Evolutionary conservation across 23 tunicate species (phyloP).

Genomic region (Corella eumyota): DNA sequence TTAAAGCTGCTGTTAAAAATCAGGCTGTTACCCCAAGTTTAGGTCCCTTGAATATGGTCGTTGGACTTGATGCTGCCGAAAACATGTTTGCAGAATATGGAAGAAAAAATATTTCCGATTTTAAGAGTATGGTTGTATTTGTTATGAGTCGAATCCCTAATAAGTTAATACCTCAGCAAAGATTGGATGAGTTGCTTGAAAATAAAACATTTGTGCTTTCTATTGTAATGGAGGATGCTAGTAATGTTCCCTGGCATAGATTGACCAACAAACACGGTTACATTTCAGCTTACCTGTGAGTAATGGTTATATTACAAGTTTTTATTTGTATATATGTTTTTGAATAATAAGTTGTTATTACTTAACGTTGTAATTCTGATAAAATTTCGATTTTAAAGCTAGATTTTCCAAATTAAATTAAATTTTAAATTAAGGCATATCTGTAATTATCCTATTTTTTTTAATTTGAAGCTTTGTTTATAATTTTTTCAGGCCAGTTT

Average conservation of each 20-base stretch:
- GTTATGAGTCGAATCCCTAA: slow-evolving; percentile 15
- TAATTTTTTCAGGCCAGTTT: slow-evolving; percentile 32
- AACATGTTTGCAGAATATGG: slow-evolving; percentile 10
- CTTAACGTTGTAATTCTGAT: too few species aligned
- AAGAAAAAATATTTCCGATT: background rate
- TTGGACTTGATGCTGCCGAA: slow-evolving; percentile 8
- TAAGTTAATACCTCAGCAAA: background rate
- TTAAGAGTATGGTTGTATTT: slow-evolving; percentile 25
- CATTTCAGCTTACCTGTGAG: slow-evolving; percentile 27
- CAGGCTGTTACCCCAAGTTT: slow-evolving; percentile 5
- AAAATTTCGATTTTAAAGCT: too few species aligned
- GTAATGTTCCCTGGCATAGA: slow-evolving; percentile 3
- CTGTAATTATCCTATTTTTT: too few species aligned
- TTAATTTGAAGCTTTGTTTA: too few species aligned
- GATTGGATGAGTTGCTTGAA: background rate
- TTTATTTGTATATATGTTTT: too few species aligned
- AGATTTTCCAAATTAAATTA: too few species aligned
- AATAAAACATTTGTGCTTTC: slow-evolving; percentile 6
- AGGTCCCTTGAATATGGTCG: slow-evolving; percentile 9
- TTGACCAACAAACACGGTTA: slow-evolving; percentile 6
- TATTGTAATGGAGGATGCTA: slow-evolving; percentile 28
- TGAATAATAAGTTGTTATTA: too few species aligned
- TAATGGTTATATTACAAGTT: too few species aligned
- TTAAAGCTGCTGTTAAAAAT: background rate
- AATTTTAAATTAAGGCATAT: too few species aligned